Conservation (phyloP, 1,140 invertebrate genomes). For the Zaprionus africanus region DNA sequence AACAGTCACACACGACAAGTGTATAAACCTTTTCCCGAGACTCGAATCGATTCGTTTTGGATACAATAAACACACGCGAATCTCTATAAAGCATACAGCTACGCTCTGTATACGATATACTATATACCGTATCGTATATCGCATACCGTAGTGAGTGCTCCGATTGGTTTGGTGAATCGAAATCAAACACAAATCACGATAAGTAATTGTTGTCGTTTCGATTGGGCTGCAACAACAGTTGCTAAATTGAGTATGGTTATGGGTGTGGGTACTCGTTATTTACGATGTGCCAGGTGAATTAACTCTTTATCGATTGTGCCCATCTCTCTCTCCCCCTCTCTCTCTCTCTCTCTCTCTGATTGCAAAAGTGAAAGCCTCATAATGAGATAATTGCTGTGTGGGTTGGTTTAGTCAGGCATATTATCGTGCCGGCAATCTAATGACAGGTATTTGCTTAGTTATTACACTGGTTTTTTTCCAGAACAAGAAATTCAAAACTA, state of each 20-base stretch:
- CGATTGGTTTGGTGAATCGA: conserved; percentile 2
- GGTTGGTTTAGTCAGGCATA: conserved; percentile 1
- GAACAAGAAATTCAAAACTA: neutral
- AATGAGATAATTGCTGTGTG: conserved; percentile 20
- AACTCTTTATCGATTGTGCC: conserved; percentile 8
- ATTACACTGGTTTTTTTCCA: conserved; percentile 1
- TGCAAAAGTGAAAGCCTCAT: conserved; percentile 37
- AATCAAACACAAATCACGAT: conserved; percentile 35
- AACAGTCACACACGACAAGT: neutral
- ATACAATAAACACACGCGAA: conserved; percentile 42
- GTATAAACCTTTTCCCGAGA: too few species aligned
- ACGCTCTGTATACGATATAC: neutral
- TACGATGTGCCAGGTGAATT: conserved; percentile 25
- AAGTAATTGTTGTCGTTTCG: conserved; percentile 25
- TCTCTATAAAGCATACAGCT: conserved; percentile 8
- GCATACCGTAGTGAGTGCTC: conserved; percentile 1
- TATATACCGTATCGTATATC: conserved; percentile 7
- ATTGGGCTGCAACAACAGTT: conserved; percentile 17
- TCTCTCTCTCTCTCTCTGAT: neutral
- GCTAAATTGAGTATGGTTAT: conserved; percentile 7
- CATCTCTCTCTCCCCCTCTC: neutral
- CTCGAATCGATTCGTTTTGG: neutral
- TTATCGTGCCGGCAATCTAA: neutral
- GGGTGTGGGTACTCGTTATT: conserved; percentile 18
- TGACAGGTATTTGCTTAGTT: neutral